Evolutionary conservation across 1,140 invertebrate species (phyloP).

Genomic region (Ips nitidus): DNA sequence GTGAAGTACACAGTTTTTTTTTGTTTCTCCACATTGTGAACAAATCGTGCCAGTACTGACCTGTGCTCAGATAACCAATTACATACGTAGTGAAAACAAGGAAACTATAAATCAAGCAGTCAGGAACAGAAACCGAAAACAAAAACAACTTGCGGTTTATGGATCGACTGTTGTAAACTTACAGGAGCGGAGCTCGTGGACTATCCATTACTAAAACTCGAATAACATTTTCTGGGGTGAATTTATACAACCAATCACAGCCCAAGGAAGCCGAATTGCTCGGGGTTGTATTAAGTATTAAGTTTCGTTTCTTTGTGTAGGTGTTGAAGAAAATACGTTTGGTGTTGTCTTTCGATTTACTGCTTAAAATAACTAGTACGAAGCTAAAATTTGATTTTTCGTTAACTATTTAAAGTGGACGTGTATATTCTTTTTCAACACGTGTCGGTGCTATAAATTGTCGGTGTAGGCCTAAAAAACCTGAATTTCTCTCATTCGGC

Average conservation of each 20-base stretch:
- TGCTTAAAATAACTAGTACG: too few species aligned
- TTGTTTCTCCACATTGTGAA: too few species aligned
- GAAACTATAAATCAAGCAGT: conserved; percentile 3
- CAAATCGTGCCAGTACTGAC: neutral
- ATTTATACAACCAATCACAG: neutral
- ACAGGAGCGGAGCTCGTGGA: conserved; percentile 2
- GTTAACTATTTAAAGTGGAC: too few species aligned
- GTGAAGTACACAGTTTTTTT: too few species aligned
- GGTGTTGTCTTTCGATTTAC: too few species aligned
- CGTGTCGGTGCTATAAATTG: conserved; percentile 18
- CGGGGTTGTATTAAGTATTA: too few species aligned
- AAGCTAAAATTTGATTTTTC: too few species aligned
- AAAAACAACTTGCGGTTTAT: conserved; percentile 6
- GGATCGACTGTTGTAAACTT: conserved; percentile 4
- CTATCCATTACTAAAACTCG: conserved; percentile 2
- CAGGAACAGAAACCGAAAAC: conserved; percentile 4
- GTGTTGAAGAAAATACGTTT: too few species aligned
- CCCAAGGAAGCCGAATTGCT: too few species aligned
- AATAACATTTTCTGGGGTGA: neutral
- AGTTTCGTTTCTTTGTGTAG: too few species aligned
- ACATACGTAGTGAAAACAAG: conserved; percentile 2
- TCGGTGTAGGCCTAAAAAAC: conserved; percentile 21
- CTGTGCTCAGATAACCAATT: neutral
- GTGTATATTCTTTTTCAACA: conserved; percentile 2
- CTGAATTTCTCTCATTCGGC: conserved; percentile 18